These are phyloP conservation scores for Vidua chalybeata DNA, from an alignment of 2,113 vertebrate species.

Conservation along the genomic window DNA sequence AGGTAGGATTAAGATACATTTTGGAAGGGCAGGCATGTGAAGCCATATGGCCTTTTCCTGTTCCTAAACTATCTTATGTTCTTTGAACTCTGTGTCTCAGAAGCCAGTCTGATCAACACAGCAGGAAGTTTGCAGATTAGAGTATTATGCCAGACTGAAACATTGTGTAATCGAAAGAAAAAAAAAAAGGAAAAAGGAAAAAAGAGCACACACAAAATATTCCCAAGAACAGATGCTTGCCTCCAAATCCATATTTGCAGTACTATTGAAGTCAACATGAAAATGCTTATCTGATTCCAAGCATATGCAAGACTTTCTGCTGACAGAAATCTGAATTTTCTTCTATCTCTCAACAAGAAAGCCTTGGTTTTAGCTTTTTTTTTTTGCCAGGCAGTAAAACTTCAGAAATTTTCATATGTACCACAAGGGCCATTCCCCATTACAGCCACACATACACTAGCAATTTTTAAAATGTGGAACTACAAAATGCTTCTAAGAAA, in stretches of 20 bases:
- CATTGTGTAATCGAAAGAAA: background rate
- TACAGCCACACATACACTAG: background rate
- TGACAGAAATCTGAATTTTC: background rate
- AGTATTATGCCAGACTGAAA: slow-evolving; percentile 56
- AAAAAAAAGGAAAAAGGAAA: background rate
- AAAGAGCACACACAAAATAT: slow-evolving; percentile 4
- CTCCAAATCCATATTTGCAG: slow-evolving; percentile 15
- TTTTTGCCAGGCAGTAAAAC: background rate
- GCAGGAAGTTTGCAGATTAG: slow-evolving; percentile 66
- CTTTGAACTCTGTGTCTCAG: slow-evolving; percentile 65
- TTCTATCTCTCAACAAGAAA: background rate
- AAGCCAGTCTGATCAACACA: slow-evolving; percentile 57
- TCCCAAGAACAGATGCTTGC: slow-evolving; percentile 38
- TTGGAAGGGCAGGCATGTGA: slow-evolving; percentile 51
- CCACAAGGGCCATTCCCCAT: background rate
- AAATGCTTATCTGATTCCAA: background rate
- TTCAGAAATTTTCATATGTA: background rate
- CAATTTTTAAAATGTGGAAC: background rate
- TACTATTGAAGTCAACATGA: background rate
- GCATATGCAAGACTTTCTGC: background rate
- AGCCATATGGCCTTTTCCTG: slow-evolving; percentile 65
- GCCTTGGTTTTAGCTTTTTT: background rate
- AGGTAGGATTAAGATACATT: slow-evolving; percentile 66
- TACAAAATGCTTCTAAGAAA: background rate
- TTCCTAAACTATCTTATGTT: slow-evolving; percentile 56